phyloP scores from a whole-genome alignment of 1,140 invertebrate species.

The Atopsyche davidsoni region DNA sequence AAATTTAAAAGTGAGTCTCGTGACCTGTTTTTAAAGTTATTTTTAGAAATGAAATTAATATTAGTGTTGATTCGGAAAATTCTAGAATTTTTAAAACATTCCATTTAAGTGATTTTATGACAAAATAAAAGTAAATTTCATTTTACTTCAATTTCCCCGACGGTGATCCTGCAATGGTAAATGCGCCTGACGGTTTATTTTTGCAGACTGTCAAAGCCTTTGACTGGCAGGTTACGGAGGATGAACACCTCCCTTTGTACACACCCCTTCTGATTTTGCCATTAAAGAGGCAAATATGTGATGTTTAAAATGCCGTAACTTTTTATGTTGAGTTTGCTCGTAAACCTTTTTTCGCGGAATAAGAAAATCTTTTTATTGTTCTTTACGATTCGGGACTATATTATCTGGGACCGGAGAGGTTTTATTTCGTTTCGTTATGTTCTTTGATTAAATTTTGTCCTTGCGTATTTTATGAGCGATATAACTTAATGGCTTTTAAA shows the following conservation, averaged over 20 bases:
- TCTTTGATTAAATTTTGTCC: constrained; percentile 27
- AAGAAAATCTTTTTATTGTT: constrained; percentile 25
- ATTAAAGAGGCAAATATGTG: constrained; percentile 5
- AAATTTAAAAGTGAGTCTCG: no score
- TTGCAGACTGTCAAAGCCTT: constrained; percentile 17
- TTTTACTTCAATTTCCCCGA: no score
- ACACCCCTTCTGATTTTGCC: constrained; percentile 10
- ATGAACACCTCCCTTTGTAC: background rate
- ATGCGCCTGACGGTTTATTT: constrained; percentile 17
- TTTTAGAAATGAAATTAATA: no score
- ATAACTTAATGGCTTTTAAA: no score
- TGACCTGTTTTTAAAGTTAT: no score
- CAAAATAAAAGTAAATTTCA: no score
- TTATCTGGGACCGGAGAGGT: constrained; percentile 22
- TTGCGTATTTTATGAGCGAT: constrained; percentile 10
- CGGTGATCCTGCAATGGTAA: no score
- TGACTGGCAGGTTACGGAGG: background rate
- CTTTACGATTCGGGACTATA: constrained; percentile 24
- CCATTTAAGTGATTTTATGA: no score
- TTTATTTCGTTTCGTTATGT: constrained; percentile 25
- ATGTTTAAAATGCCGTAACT: constrained; percentile 17
- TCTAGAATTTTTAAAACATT: no score
- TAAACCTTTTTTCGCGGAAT: constrained; percentile 24
- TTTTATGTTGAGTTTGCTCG: constrained; percentile 14
- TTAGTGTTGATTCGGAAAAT: no score